Evolutionary conservation across 2,888 invertebrate species (phyloP).

Genomic region (Calameuta filiformis): DNA sequence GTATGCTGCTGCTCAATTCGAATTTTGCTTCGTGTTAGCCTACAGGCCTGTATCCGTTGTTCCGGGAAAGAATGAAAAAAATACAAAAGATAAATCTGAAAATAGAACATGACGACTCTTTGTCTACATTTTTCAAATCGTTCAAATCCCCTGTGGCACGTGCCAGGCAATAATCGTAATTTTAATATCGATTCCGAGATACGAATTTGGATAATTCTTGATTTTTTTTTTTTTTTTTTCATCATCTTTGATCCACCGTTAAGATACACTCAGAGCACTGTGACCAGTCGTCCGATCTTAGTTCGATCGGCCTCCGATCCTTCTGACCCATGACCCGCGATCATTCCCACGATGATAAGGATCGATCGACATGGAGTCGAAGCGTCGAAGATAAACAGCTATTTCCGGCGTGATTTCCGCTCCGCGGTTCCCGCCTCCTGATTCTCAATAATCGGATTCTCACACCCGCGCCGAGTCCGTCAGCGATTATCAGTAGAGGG

Average conservation of each 20-base stretch:
- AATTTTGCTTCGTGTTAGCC: not conserved
- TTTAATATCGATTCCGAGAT: not conserved
- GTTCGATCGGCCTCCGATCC: not conserved
- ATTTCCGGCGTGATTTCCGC: slow-evolving; percentile 46
- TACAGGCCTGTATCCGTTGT: not conserved
- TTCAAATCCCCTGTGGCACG: no score
- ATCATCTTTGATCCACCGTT: not conserved
- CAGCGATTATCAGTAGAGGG: not conserved
- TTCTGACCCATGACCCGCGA: not conserved
- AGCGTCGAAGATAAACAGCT: slow-evolving; percentile 41
- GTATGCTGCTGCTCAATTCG: not conserved
- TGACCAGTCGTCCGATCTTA: not conserved
- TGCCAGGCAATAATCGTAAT: not conserved
- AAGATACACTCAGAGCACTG: not conserved
- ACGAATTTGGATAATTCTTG: not conserved
- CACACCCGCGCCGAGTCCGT: not conserved
- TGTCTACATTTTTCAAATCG: not conserved
- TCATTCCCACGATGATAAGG: not conserved
- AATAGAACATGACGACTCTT: not conserved
- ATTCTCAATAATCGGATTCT: slow-evolving; percentile 51
- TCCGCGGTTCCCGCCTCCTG: slow-evolving; percentile 33
- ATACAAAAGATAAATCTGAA: not conserved
- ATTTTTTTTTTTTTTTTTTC: not conserved
- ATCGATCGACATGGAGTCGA: not conserved
- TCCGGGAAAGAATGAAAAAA: not conserved